A percentile compares a stretch with the other conserved stretches of the same genome.
phyloP scores from a whole-genome alignment of 1,140 invertebrate genomes.

The Pollicipes pollicipes region DNA sequence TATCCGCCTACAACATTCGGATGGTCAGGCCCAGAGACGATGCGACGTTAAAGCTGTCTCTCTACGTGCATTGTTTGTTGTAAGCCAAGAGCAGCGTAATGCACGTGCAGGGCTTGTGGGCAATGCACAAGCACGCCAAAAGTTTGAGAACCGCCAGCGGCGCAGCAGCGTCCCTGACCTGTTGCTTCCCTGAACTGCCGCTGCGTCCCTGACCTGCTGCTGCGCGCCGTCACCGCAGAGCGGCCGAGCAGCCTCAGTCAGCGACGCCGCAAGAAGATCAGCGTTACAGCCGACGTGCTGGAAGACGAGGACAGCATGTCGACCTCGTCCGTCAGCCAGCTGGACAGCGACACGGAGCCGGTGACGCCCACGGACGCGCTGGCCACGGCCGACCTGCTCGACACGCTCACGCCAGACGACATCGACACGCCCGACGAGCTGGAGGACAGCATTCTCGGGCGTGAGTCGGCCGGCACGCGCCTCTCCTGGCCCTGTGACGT shows the following conservation, averaged over 20 bases:
- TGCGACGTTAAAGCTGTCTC: too few species aligned
- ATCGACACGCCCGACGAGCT: constrained; percentile 32
- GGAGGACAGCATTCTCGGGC: constrained; percentile 28
- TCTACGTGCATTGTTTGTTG: too few species aligned
- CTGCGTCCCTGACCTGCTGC: too few species aligned
- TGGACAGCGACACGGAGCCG: not conserved
- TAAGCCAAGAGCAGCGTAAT: too few species aligned
- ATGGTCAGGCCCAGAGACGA: too few species aligned
- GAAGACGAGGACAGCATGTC: not conserved
- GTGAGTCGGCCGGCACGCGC: constrained; percentile 21
- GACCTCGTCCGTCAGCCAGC: not conserved
- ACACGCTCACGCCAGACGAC: constrained; percentile 21
- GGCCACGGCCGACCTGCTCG: constrained; percentile 11
- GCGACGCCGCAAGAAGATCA: not conserved
- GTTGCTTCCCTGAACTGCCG: too few species aligned
- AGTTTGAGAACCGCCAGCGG: too few species aligned
- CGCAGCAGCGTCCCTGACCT: too few species aligned
- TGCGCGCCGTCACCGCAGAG: not conserved
- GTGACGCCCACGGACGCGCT: not conserved
- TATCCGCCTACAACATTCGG: too few species aligned
- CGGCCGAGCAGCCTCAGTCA: not conserved
- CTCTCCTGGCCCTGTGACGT: not conserved
- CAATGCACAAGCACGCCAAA: too few species aligned
- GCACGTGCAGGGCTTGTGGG: too few species aligned
- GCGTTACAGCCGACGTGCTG: not conserved